Base-by-base conservation (phyloP, 2,888 invertebrate genomes). In the Melitaea athalia region DNA sequence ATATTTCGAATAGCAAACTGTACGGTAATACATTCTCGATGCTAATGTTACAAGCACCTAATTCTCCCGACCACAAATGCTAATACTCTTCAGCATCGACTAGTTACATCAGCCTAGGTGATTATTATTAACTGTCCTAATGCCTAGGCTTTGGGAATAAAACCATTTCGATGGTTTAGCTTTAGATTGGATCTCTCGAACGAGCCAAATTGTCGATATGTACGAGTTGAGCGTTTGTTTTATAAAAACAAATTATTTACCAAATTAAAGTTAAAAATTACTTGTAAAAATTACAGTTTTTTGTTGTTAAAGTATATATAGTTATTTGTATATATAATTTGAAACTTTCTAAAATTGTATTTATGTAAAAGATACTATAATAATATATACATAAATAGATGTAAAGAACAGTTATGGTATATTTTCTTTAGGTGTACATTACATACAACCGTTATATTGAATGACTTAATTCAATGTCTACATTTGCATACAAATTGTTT, bases 21-120 rank as follows among this genome's bases (percentile, higher is more conserved):
- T 14, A 33, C 43, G 52, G 33, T 52, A 47, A 42, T 62, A 55
- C 55, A 55, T 60, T 49, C 49, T 17, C 42, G 43, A 64, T 49
- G 53, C 64, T 64, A 68, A 68, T 68, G 68, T 47, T 68, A 68
- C 64, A 64, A 68, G 68, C 68, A 43, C 68, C 68, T 65, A 64
- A 68, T 68, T 64, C 64, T 61, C 64, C 61, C 12, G 55, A 68
- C 68, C 68, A 42, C 68, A 65, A 55, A 68, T 68, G 60, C 60
- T 55, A 68, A 68, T 68, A 64, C 64, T 60, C 60, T 64, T 61
- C 49, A 68, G 61, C 61, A 57, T 64, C 55, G 60, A 49, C 49
- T 45, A 64, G 64, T 55, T 68, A 57, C 59, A 65, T 31, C 49
- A 62, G 52, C 52, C 42, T 53, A 17, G 42, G 53, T 63, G 63